A percentile compares a stretch with the other conserved stretches of the same genome.
Evolutionary conservation across 2,888 invertebrate species (phyloP).

Genomic region (Eupithecia abbreviata): DNA sequence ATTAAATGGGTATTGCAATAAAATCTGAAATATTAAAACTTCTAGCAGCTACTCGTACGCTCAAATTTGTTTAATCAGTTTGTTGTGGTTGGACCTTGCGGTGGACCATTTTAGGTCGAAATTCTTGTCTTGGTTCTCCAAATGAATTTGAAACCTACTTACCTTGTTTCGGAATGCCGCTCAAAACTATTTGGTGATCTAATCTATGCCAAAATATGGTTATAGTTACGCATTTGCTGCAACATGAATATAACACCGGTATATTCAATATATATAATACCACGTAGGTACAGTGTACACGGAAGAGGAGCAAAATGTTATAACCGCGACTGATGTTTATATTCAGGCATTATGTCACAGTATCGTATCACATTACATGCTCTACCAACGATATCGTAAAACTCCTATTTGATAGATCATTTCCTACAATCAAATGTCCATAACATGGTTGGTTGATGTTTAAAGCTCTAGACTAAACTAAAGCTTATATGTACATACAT

Average conservation of each 20-base stretch:
- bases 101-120: neutral
- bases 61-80: neutral
- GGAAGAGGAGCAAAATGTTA: constrained; percentile 23
- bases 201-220: neutral
- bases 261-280: too few species aligned
- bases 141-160: neutral
- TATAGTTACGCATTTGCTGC: neutral
- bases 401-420: constrained; percentile 19
- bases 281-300: neutral
- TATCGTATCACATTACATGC: constrained; percentile 21
- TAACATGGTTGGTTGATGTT: neutral
- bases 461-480: neutral
- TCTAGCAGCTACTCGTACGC: neutral
- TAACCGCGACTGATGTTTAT: constrained; percentile 32
- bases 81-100: neutral
- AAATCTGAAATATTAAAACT: neutral
- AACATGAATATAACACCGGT: neutral
- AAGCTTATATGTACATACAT: neutral
- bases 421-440: constrained; percentile 14
- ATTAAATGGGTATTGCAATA: neutral
- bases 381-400: constrained; percentile 21
- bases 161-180: neutral
- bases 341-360: constrained; percentile 22
- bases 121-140: neutral
- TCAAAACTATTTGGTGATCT: constrained; percentile 1